Conservation (phyloP, 2,888 invertebrate species). For the Mythimna impura region DNA sequence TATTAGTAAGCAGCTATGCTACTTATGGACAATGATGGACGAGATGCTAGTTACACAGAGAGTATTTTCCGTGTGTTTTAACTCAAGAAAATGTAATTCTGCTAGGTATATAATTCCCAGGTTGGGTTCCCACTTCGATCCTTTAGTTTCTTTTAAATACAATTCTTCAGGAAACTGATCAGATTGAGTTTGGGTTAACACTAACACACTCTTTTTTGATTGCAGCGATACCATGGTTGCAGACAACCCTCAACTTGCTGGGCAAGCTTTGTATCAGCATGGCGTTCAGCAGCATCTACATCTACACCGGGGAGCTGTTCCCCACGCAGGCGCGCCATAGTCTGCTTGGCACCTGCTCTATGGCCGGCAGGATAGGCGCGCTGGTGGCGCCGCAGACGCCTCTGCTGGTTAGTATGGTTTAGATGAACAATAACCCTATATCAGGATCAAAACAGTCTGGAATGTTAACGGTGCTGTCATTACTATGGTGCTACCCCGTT, state of each 20-base stretch:
- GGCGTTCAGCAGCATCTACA: conserved; percentile 87
- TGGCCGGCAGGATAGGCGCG: conserved; percentile 92
- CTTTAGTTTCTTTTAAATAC: no score
- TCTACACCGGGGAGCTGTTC: conserved; percentile 92
- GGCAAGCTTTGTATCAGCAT: conserved; percentile 87
- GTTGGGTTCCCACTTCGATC: no score
- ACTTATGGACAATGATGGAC: not conserved
- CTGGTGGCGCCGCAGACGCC: conserved; percentile 93
- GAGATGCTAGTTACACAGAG: no score
- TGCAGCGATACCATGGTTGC: conserved; percentile 84
- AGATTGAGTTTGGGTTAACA: no score
- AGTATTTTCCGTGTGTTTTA: no score
- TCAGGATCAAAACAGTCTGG: no score
- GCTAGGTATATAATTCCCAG: no score
- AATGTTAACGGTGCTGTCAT: no score
- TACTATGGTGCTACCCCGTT: no score
- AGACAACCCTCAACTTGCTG: conserved; percentile 87
- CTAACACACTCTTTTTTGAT: conserved; percentile 13
- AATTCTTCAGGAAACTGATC: no score
- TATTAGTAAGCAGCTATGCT: not conserved
- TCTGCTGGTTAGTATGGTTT: conserved; percentile 86
- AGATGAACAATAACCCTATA: no score
- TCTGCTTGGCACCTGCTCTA: conserved; percentile 92
- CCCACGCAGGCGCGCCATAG: conserved; percentile 92
- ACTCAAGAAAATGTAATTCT: no score